A percentile compares a stretch with the other conserved stretches of the same genome.
phyloP scores from a whole-genome alignment of 2,113 vertebrate genomes.

The Gymnorhina tibicen region DNA sequence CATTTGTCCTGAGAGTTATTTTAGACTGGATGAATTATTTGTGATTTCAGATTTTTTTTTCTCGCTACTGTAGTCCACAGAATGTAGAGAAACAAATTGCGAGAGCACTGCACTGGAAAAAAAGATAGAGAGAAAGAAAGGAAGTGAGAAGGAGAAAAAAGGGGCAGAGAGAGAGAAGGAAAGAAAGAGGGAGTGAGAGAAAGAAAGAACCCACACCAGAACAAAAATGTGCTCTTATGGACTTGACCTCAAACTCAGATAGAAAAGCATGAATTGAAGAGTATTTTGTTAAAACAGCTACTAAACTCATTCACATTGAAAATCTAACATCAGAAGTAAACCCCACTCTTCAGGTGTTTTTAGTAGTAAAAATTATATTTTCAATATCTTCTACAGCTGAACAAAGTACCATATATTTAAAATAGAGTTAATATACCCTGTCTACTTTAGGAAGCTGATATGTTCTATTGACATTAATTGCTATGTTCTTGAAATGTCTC shows the following conservation, averaged over 20 bases:
- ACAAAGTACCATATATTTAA: background rate
- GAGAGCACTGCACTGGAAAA: background rate
- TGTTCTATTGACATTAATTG: background rate
- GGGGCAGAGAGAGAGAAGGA: too few species aligned
- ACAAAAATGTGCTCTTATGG: background rate
- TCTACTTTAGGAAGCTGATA: background rate
- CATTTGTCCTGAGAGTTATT: background rate
- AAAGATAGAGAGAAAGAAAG: background rate
- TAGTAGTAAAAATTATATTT: background rate
- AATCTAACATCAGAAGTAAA: background rate
- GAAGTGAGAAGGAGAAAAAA: fast-evolving
- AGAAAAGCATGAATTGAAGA: background rate
- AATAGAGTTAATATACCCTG: background rate
- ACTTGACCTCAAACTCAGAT: background rate
- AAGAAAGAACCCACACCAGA: background rate
- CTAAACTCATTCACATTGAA: background rate
- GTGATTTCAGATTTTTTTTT: background rate
- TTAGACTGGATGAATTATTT: background rate
- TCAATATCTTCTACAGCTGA: background rate
- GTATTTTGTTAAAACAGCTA: background rate
- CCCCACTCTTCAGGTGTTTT: background rate
- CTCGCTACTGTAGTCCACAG: background rate
- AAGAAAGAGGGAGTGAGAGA: too few species aligned
- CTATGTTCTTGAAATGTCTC: background rate
- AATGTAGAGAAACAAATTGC: background rate